Evolutionary conservation across 2,113 vertebrate species (phyloP).

Genomic region (Antigone vipio): DNA sequence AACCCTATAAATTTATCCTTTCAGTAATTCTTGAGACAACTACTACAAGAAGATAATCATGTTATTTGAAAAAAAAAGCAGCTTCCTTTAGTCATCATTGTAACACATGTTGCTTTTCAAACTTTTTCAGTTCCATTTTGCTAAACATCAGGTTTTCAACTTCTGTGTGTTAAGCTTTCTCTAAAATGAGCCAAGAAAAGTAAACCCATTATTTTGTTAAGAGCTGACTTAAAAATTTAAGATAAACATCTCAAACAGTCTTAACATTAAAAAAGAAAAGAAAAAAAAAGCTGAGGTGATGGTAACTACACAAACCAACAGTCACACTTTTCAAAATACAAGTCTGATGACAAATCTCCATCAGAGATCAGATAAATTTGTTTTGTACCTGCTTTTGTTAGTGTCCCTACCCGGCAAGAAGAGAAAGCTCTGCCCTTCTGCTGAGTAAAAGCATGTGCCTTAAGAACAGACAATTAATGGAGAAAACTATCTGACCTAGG

Average conservation of each 20-base stretch:
- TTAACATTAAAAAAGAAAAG: neutral
- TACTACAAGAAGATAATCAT: neutral
- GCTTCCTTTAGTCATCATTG: neutral
- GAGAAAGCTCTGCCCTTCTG: neutral
- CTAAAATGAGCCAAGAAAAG: neutral
- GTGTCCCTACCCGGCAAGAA: neutral
- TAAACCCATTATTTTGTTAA: neutral
- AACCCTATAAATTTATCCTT: neutral
- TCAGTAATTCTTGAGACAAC: neutral
- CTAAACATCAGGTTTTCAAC: neutral
- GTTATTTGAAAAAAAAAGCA: neutral
- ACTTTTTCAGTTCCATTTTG: neutral
- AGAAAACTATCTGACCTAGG: neutral
- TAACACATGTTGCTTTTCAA: neutral
- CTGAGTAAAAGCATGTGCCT: neutral
- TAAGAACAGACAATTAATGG: neutral
- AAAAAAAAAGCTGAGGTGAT: neutral
- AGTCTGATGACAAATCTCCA: neutral
- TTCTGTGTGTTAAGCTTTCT: neutral
- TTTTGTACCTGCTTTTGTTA: neutral
- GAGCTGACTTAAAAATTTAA: neutral
- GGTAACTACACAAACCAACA: neutral
- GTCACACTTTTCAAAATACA: neutral
- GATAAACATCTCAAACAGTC: neutral
- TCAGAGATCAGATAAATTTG: neutral